phyloP scores from a whole-genome alignment of 1,140 invertebrate species.

The Belonocnema kinseyi region DNA sequence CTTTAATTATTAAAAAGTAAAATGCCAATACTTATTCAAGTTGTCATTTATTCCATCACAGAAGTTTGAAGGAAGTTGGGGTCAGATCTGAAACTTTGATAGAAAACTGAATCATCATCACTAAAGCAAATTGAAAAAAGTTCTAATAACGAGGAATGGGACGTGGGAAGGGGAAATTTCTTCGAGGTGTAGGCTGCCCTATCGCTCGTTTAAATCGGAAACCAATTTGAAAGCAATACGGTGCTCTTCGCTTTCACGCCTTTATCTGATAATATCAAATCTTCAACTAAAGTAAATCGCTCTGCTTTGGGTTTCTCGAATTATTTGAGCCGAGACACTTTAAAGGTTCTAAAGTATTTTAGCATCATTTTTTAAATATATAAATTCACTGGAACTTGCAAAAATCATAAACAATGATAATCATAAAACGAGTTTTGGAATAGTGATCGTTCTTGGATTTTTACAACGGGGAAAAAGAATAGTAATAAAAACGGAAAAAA shows the following conservation, averaged over 20 bases:
- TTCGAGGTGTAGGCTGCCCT: slow-evolving; percentile 55
- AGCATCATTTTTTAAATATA: background rate
- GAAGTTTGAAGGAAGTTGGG: slow-evolving; percentile 21
- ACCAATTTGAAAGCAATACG: slow-evolving; percentile 74
- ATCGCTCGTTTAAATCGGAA: slow-evolving; percentile 72
- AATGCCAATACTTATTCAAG: no score
- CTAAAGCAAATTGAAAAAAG: slow-evolving; percentile 29
- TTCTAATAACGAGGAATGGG: slow-evolving; percentile 54
- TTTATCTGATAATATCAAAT: slow-evolving; percentile 62
- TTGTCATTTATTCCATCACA: background rate
- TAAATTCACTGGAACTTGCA: no score
- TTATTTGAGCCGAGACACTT: slow-evolving; percentile 43
- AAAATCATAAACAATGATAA: no score
- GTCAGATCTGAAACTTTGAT: background rate
- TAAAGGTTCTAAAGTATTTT: background rate
- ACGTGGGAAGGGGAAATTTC: slow-evolving; percentile 26
- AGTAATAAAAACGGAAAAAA: no score
- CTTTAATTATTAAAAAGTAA: no score
- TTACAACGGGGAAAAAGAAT: no score
- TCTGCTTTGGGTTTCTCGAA: slow-evolving; percentile 49
- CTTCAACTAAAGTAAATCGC: slow-evolving; percentile 55
- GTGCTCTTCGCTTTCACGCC: slow-evolving; percentile 60
- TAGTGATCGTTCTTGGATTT: no score
- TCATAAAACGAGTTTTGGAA: no score
- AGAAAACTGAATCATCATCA: slow-evolving; percentile 8